These are phyloP conservation scores for Carassius auratus DNA, from an alignment of 2,113 vertebrate genomes.

Conservation along the genomic window DNA sequence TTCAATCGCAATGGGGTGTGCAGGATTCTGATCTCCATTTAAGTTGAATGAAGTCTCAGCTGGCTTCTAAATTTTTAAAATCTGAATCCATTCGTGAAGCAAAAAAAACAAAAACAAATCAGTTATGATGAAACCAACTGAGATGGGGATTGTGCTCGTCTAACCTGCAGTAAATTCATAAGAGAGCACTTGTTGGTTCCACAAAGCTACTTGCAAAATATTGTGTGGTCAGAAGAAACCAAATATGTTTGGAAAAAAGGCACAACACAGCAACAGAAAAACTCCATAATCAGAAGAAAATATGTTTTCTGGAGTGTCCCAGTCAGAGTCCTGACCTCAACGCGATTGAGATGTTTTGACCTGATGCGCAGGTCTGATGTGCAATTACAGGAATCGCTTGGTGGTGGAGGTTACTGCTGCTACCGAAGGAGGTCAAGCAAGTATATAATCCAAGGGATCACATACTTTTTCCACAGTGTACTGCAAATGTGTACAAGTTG, in stretches of 20 bases:
- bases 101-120: background rate
- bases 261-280: background rate
- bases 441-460: background rate
- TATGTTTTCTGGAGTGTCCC: background rate
- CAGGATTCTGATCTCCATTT: background rate
- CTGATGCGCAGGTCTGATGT: background rate
- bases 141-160: background rate
- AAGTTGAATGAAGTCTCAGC: background rate
- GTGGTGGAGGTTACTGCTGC: background rate
- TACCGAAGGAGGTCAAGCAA: background rate
- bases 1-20: background rate
- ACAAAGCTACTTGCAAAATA: background rate
- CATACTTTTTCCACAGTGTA: background rate
- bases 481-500: background rate
- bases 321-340: background rate
- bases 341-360: background rate
- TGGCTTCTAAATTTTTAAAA: background rate
- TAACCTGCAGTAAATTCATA: background rate
- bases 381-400: background rate
- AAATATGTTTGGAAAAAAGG: background rate
- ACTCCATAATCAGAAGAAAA: background rate
- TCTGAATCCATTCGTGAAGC: background rate
- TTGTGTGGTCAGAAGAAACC: background rate
- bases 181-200: background rate
- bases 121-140: background rate